Evolutionary conservation across 2,797 vertebrate species (phyloP).

Genomic region (Poecilia picta): DNA sequence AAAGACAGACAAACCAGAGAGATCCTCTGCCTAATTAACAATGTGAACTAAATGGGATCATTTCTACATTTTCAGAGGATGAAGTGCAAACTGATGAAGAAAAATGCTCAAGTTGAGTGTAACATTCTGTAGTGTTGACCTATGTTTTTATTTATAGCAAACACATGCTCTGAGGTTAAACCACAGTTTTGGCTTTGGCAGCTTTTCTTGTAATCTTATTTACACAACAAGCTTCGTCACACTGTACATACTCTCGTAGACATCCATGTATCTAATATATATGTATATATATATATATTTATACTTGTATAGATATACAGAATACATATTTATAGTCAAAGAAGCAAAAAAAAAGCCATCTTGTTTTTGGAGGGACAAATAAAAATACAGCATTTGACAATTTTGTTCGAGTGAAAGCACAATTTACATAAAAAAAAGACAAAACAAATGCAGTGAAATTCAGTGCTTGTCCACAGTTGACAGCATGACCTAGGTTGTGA

Average conservation of each 20-base stretch:
- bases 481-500: conserved; percentile 47
- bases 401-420: conserved; percentile 56
- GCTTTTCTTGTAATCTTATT: conserved; percentile 76
- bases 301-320: conserved; percentile 60
- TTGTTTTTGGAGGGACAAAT: conserved; percentile 45
- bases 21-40: not conserved
- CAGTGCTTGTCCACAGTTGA: conserved; percentile 64
- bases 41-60: not conserved
- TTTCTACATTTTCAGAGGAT: conserved; percentile 3
- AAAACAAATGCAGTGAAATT: conserved; percentile 44
- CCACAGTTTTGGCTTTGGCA: conserved; percentile 73
- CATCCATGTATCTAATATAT: conserved; percentile 64
- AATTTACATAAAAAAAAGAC: conserved; percentile 42
- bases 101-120: conserved; percentile 12
- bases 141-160: conserved; percentile 28
- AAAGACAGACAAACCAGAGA: not conserved
- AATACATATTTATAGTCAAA: conserved; percentile 51
- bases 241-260: conserved; percentile 68
- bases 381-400: conserved; percentile 61
- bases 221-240: conserved; percentile 69
- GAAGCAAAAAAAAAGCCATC: conserved; percentile 53
- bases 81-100: conserved; percentile 32
- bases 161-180: conserved; percentile 50
- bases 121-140: conserved; percentile 56
- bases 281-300: conserved; percentile 35